These are phyloP conservation scores for Megalopta genalis DNA, from an alignment of 1,140 invertebrate species.

Conservation along the genomic window DNA sequence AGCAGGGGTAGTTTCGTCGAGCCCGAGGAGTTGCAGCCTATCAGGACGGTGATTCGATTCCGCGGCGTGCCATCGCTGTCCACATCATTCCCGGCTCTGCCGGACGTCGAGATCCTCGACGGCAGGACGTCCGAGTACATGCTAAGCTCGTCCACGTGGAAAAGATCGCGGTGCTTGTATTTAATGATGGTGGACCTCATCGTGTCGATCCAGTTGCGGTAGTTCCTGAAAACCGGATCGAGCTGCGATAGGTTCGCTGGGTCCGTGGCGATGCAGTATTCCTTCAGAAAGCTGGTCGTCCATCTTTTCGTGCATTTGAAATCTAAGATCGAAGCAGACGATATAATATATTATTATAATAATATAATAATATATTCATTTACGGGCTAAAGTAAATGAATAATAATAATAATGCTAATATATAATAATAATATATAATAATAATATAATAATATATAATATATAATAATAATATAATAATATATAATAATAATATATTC, in stretches of 20 bases:
- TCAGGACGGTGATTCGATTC: constrained; percentile 53
- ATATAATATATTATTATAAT: too few relatives aligned
- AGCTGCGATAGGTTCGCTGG: constrained; percentile 29
- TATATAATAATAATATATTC: too few relatives aligned
- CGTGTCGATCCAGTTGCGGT: constrained; percentile 66
- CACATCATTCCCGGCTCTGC: background rate
- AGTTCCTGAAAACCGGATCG: constrained; percentile 68
- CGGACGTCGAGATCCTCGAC: background rate
- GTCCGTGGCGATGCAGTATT: constrained; percentile 59
- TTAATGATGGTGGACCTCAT: constrained; percentile 60
- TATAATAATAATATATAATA: too few relatives aligned
- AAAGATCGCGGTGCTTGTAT: constrained; percentile 67
- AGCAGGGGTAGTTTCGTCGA: constrained; percentile 67
- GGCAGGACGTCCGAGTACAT: constrained; percentile 64
- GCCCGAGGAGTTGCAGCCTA: constrained; percentile 68
- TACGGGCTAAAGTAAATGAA: too few relatives aligned
- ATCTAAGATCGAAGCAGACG: constrained; percentile 20
- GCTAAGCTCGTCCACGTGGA: constrained; percentile 66
- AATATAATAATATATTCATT: too few relatives aligned
- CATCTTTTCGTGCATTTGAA: constrained; percentile 70
- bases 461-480: too few relatives aligned
- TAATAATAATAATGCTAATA: too few relatives aligned
- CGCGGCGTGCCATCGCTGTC: background rate
- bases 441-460: too few relatives aligned
- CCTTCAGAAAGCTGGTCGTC: constrained; percentile 69